phyloP scores from a whole-genome alignment of 2,888 invertebrate species.

The Dysmachus trigonus region DNA sequence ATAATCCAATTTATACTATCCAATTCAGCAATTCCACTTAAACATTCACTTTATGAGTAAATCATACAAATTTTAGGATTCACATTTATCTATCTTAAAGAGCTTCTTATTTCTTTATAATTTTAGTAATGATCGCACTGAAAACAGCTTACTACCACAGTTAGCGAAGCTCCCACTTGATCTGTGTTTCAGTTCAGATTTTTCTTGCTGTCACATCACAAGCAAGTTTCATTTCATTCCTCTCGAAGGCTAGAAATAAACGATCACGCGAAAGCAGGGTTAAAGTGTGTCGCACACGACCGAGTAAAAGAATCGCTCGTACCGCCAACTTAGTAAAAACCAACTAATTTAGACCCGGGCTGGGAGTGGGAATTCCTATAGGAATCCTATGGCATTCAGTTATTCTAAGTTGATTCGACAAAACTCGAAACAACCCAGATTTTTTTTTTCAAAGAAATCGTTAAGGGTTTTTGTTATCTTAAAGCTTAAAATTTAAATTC shows the following conservation, averaged over 20 bases:
- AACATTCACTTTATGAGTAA: not conserved
- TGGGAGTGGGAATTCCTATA: too few relatives aligned
- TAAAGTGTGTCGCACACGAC: not conserved
- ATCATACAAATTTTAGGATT: not conserved
- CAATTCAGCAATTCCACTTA: not conserved
- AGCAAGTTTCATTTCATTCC: not conserved
- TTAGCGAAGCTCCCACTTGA: not conserved
- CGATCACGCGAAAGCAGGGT: not conserved
- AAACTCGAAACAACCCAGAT: too few relatives aligned
- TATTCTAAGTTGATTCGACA: too few relatives aligned
- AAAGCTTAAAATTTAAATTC: too few relatives aligned
- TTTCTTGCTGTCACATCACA: not conserved
- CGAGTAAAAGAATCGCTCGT: not conserved
- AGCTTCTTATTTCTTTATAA: not conserved
- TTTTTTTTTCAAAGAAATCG: too few relatives aligned
- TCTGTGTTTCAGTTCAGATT: not conserved
- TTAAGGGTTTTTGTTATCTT: too few relatives aligned
- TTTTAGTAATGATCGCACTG: not conserved
- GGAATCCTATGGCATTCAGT: too few relatives aligned
- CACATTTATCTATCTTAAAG: not conserved
- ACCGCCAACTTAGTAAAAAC: too few relatives aligned
- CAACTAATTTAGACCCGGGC: too few relatives aligned
- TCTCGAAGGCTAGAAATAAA: not conserved
- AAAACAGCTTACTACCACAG: not conserved
- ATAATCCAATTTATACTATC: not conserved